Percentiles rank a stretch among this genome's conserved stretches.
phyloP scores from a whole-genome alignment of 1,140 invertebrate genomes.

The Dreissena polymorpha region DNA sequence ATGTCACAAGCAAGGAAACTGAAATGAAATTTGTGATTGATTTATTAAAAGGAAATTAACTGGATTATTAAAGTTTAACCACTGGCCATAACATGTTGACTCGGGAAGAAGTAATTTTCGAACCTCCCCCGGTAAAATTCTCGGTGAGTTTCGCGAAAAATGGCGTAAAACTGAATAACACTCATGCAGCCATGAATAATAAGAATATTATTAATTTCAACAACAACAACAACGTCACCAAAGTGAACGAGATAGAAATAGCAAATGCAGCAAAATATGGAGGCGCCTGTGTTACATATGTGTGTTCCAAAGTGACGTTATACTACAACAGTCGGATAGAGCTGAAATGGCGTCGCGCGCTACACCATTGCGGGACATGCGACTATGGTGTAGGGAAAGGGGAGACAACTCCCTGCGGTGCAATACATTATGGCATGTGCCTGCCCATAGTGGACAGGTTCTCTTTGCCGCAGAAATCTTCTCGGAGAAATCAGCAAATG shows the following conservation, averaged over 20 bases:
- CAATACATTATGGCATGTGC: constrained; percentile 84
- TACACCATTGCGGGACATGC: constrained; percentile 82
- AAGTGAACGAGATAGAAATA: not conserved
- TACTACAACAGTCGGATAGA: constrained; percentile 79
- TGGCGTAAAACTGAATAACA: constrained; percentile 45
- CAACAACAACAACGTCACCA: constrained; percentile 25
- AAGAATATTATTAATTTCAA: not conserved
- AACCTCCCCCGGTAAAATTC: constrained; percentile 44
- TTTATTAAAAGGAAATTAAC: not conserved
- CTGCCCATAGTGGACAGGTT: constrained; percentile 78
- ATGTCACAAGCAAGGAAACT: too few relatives aligned
- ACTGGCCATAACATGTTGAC: constrained; percentile 8
- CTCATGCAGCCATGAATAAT: constrained; percentile 9
- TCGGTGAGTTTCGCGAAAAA: constrained; percentile 36
- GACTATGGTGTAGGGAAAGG: constrained; percentile 66
- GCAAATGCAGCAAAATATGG: not conserved
- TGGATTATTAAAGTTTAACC: not conserved
- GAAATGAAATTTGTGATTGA: not conserved
- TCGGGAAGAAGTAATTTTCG: constrained; percentile 49
- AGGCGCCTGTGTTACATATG: constrained; percentile 54
- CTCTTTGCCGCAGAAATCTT: constrained; percentile 70
- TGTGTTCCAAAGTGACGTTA: constrained; percentile 74
- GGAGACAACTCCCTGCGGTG: constrained; percentile 76
- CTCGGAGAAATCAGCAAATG: not conserved
- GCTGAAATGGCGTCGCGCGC: constrained; percentile 79